Evolutionary conservation across 2,113 vertebrate genomes (phyloP), one percentile per base, ranked within the genome.

Genomic region (Cygnus atratus): DNA sequence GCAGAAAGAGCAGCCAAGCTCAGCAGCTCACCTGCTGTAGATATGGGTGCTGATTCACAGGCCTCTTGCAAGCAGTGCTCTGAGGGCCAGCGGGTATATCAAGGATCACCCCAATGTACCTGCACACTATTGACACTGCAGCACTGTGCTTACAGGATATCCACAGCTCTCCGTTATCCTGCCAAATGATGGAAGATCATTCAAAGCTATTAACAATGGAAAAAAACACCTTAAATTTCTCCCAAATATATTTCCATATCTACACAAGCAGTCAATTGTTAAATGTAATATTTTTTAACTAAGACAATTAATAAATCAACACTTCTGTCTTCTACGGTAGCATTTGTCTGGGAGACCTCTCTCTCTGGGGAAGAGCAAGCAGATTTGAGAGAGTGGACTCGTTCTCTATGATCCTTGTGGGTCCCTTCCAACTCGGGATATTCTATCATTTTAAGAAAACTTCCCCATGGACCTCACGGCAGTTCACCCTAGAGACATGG

Each of bases 11-110:
- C 25, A 11, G 13, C 6, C 0, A 0, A 78, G 46, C 18, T 48
- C 73, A 58, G 59, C 41, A 57, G 43, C 39, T 43, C 5, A 0
- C 31, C n/a, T 14, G 16, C 41, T 35, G 12, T 5, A 62, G 28
- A 22, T 11, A 9, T 5, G 29, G 50, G 6, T 2, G 4, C 29
- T 33, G 35, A 6, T 9, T 20, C 3, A 0, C 8, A 62, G 62
- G 24, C 8, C 13, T 11, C 61, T 37, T 2, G 3, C 18, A 12
- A 41, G 35, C 20, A 21, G 28, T 9, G 22, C 43, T 71, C 55
- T 44, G 28, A 43, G 29, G 33, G 41, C 9, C 28, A 24, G 8
- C 1, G 29, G 43, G 61, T 9, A 1, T 20, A 72, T 59, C 0
- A 0, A 29, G 3, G 29, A 43, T 39, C 1, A 3, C 44, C 26